Conservation (phyloP, 2,888 invertebrate genomes). For the Melangyna quadrimaculata region DNA sequence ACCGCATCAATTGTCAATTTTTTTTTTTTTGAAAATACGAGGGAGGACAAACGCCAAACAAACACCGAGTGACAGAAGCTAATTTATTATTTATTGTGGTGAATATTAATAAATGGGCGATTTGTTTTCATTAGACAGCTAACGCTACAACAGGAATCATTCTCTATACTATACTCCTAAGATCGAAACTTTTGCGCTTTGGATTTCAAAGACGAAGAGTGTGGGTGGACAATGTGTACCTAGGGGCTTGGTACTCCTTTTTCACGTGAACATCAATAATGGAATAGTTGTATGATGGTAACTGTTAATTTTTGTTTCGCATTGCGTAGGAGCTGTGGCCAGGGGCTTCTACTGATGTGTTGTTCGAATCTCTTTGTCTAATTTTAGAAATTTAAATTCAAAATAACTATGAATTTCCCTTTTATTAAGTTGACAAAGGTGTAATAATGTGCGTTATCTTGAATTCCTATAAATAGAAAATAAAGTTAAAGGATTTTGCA, state of each 20-base stretch:
- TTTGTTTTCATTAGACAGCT: constrained; percentile 73
- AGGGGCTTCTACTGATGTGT: not conserved
- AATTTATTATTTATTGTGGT: constrained; percentile 73
- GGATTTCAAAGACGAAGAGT: not conserved
- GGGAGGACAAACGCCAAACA: constrained; percentile 27
- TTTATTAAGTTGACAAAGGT: not conserved
- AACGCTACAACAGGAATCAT: constrained; percentile 13
- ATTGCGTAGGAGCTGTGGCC: constrained; percentile 29
- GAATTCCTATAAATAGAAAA: not conserved
- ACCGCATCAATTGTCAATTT: not conserved
- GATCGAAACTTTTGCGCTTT: not conserved
- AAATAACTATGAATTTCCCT: not conserved
- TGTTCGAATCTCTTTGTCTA: not conserved
- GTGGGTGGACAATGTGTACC: not conserved
- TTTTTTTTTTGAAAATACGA: constrained; percentile 1
- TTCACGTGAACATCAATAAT: constrained; percentile 30
- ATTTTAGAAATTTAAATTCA: not conserved
- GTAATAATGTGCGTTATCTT: not conserved
- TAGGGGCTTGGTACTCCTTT: not conserved
- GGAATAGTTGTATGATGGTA: constrained; percentile 25
- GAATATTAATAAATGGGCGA: constrained; percentile 73
- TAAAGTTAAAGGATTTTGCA: too few species aligned
- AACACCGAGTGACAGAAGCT: constrained; percentile 57
- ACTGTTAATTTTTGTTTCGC: not conserved
- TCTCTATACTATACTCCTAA: too few species aligned